These are phyloP conservation scores for Apodemus agrarius DNA, from an alignment of 2,797 vertebrate genomes.

Conservation along the genomic window DNA sequence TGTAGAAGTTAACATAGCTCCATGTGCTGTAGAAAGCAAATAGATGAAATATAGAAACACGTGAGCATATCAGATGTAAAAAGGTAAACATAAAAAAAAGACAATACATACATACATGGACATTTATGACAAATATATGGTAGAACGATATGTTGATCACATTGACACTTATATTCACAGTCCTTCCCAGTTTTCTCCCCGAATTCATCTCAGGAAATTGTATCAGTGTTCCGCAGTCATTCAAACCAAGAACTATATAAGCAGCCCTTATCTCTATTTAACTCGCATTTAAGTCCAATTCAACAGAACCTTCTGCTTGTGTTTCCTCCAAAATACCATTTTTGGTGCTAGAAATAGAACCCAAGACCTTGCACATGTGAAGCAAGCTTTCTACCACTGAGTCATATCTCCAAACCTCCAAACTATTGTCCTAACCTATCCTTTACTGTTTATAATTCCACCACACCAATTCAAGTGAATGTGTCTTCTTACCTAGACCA, in stretches of 20 bases:
- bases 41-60: not conserved
- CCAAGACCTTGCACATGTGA: not conserved
- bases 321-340: not conserved
- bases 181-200: not conserved
- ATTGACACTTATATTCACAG: not conserved
- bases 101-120: not conserved
- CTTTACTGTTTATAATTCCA: not conserved
- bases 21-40: constrained; percentile 51
- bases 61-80: not conserved
- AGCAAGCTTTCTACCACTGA: not conserved
- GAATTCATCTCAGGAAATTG: not conserved
- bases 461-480: not conserved
- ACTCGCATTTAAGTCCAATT: not conserved
- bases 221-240: not conserved
- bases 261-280: constrained; percentile 18
- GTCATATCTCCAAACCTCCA: not conserved
- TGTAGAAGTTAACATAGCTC: not conserved
- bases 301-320: not conserved
- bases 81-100: not conserved
- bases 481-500: not conserved
- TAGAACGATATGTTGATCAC: not conserved
- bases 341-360: not conserved
- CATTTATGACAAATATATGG: not conserved
- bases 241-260: constrained; percentile 27
- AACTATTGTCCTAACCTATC: not conserved